Evolutionary conservation across 1,140 invertebrate genomes (phyloP).

Genomic region (Temnothorax nylanderi): DNA sequence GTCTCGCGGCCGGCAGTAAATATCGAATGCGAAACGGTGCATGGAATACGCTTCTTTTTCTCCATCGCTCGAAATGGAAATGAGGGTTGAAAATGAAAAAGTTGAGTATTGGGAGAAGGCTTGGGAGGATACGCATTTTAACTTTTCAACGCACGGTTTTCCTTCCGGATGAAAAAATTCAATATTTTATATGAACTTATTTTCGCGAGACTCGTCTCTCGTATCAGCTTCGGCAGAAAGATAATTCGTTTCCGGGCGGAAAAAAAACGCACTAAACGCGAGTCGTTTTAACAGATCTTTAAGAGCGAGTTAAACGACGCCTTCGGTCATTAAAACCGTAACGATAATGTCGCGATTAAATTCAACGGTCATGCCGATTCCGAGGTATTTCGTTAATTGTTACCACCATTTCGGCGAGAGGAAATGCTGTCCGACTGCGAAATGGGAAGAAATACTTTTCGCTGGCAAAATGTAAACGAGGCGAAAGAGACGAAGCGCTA

Average conservation of each 20-base stretch:
- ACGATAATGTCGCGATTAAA: conserved; percentile 53
- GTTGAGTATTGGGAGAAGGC: neutral
- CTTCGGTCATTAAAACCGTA: conserved; percentile 10
- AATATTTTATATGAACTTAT: conserved; percentile 34
- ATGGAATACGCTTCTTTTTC: conserved; percentile 19
- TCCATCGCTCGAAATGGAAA: conserved; percentile 47
- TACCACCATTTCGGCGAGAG: neutral
- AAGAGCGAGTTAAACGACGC: neutral
- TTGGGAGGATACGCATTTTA: neutral
- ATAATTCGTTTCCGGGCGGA: neutral
- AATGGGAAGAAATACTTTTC: conserved; percentile 35
- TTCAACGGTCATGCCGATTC: conserved; percentile 29
- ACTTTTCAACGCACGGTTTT: conserved; percentile 15
- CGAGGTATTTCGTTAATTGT: conserved; percentile 53
- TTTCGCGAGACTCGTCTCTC: neutral
- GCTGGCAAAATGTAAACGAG: conserved; percentile 27
- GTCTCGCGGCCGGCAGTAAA: conserved; percentile 48
- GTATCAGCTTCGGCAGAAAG: neutral
- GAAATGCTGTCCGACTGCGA: conserved; percentile 3
- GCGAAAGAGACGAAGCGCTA: conserved; percentile 22
- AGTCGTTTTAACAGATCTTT: conserved; percentile 8
- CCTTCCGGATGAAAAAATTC: conserved; percentile 1
- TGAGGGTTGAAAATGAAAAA: conserved; percentile 43
- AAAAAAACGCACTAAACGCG: conserved; percentile 4
- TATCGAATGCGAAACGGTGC: conserved; percentile 51